Evolutionary conservation across 2,797 vertebrate species (phyloP).

Genomic region (Acanthiza pusilla): DNA sequence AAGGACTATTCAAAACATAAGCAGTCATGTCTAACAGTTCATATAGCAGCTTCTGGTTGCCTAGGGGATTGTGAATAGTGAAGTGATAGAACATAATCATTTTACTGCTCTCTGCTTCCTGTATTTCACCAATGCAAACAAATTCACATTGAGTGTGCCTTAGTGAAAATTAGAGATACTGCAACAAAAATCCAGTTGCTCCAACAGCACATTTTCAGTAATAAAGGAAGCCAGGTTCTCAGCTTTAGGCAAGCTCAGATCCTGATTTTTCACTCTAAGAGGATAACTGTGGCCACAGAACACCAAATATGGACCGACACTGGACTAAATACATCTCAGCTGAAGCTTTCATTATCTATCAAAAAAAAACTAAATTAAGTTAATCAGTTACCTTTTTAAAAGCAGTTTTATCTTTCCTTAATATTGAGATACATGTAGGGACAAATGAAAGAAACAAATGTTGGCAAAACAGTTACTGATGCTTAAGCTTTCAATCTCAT

Average conservation of each 20-base stretch:
- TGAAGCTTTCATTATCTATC: neutral
- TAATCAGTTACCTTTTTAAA: neutral
- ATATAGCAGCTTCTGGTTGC: neutral
- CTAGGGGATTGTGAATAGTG: neutral
- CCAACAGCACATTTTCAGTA: neutral
- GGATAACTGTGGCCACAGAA: neutral
- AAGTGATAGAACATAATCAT: neutral
- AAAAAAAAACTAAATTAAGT: neutral
- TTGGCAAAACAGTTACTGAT: neutral
- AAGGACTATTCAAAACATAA: neutral
- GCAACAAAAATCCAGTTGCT: neutral
- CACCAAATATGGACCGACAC: neutral
- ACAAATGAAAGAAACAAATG: neutral
- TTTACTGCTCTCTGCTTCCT: neutral
- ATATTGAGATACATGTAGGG: rapidly evolving
- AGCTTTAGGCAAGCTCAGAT: neutral
- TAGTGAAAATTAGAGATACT: neutral
- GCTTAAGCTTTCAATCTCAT: neutral
- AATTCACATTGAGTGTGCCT: neutral
- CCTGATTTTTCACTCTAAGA: neutral
- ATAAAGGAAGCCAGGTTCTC: neutral
- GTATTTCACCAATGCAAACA: neutral
- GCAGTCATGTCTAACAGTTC: neutral
- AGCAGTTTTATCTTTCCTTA: neutral
- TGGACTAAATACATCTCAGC: neutral